A percentile compares a stretch with the other conserved stretches of the same genome.
Conservation (phyloP, 2,797 vertebrate genomes). For the Vultur gryphus region DNA sequence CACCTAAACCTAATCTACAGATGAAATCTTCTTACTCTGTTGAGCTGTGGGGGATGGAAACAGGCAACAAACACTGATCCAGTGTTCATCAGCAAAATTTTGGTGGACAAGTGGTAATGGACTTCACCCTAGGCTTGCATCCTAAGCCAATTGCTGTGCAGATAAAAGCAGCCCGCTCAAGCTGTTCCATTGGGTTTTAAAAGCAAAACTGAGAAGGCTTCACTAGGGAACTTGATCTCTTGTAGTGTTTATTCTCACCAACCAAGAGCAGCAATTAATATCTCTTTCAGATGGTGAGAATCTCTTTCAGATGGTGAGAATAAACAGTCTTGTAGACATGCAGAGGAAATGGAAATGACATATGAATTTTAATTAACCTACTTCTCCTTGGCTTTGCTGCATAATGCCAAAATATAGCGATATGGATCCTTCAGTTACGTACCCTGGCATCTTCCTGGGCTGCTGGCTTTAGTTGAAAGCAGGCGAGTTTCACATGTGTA, state of each 20-base stretch:
- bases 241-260: slow-evolving; percentile 63
- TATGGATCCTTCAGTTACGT: neutral
- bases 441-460: neutral
- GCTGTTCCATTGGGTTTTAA: slow-evolving; percentile 13
- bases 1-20: neutral
- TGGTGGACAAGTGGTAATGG: neutral
- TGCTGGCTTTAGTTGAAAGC: neutral
- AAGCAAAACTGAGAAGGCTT: slow-evolving; percentile 47
- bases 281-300: slow-evolving; percentile 63
- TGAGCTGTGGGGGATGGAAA: neutral
- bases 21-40: neutral
- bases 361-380: slow-evolving; percentile 40
- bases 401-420: neutral
- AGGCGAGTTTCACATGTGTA: neutral
- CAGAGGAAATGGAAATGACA: slow-evolving; percentile 55
- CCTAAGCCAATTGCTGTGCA: neutral
- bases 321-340: slow-evolving; percentile 62
- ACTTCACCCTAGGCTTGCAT: neutral
- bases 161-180: slow-evolving; percentile 35
- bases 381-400: neutral
- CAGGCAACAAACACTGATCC: neutral
- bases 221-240: slow-evolving; percentile 53
- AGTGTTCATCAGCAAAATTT: neutral
- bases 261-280: slow-evolving; percentile 63
- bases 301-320: slow-evolving; percentile 64